phyloP scores from a whole-genome alignment of 2,888 invertebrate genomes.

The Lasioglossum zephyrum region DNA sequence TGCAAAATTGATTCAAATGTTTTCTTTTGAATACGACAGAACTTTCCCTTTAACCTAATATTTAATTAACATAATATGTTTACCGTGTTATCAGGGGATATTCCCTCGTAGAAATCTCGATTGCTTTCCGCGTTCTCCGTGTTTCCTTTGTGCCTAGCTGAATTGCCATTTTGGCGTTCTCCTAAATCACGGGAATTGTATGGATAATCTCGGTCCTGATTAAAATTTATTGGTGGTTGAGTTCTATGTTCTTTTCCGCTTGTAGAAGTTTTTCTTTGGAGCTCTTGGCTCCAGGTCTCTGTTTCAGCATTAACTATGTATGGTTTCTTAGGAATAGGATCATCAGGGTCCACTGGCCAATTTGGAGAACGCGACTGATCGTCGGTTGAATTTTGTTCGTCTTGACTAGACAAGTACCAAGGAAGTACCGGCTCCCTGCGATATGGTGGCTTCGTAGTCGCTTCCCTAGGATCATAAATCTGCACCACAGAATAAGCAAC shows the following conservation, averaged over 20 bases:
- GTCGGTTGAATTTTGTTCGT: constrained; percentile 19
- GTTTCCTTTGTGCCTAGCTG: background rate
- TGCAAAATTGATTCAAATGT: too few species aligned
- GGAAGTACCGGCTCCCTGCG: constrained; percentile 70
- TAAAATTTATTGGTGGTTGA: background rate
- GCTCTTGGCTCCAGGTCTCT: constrained; percentile 64
- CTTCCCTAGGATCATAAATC: constrained; percentile 66
- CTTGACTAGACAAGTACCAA: constrained; percentile 63
- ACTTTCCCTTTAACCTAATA: too few species aligned
- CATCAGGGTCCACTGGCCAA: constrained; percentile 46
- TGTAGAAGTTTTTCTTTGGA: constrained; percentile 28
- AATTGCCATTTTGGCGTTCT: background rate
- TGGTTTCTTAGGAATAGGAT: constrained; percentile 32
- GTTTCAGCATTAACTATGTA: constrained; percentile 20
- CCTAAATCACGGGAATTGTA: background rate
- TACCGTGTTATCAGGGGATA: constrained; percentile 75
- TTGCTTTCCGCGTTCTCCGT: constrained; percentile 26
- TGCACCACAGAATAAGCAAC: background rate
- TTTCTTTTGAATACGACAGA: too few species aligned
- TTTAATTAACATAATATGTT: constrained; percentile 18
- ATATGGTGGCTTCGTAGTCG: constrained; percentile 71
- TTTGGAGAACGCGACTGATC: constrained; percentile 52
- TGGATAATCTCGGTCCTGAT: constrained; percentile 22
- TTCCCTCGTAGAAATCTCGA: constrained; percentile 74
- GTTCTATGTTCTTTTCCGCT: constrained; percentile 67